Evolutionary conservation across 1,140 invertebrate species (phyloP), one percentile per base, ranked within the genome.

Genomic region (Adoxophyes honmai): DNA sequence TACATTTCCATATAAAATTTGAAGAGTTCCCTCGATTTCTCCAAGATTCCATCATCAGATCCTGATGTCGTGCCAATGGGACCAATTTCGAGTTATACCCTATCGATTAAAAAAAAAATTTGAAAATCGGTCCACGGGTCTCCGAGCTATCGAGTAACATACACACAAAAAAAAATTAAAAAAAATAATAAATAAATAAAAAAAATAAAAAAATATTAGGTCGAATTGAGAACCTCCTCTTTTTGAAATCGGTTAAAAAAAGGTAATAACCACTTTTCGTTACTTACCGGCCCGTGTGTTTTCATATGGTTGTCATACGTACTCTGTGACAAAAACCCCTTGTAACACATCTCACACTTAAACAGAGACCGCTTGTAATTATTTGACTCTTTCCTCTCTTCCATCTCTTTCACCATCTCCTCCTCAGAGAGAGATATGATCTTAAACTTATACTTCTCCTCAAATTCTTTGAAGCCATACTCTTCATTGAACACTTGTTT

Each of bases 371-470:
- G 16, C n/a, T 21, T 21, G n/a, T 48, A 48, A 11, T 48, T 48
- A 5, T 48, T 18, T 5, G 11, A 48, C 0, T 21, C 16, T 5
- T 48, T 48, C 18, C 42, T 48, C 16, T 10, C 11, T 18, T 48
- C 42, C 42, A 48, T 48, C 21, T 48, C 42, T 9, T 48, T 18
- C n/a, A 48, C 18, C 42, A 48, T 48, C 1, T 48, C 42, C 0
- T 48, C 18, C 2, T 48, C 42, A 7, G 42, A 21, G n/a, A 48
- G 11, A n/a, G 16, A 48, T 28, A 21, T 21, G 6, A 48, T 18
- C 28, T 48, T 6, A 48, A 48, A 48, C 21, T 48, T 18, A 33
- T 48, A 48, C 11, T 48, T 48, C 21, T 28, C 42, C n/a, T 48
- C 42, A 48, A 48, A 48, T 18, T 48, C 42, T 10, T 13, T 48